A percentile compares a stretch with the other conserved stretches of the same genome.
These are phyloP conservation scores for Ips nitidus DNA, from an alignment of 1,140 invertebrate genomes.

Conservation along the genomic window DNA sequence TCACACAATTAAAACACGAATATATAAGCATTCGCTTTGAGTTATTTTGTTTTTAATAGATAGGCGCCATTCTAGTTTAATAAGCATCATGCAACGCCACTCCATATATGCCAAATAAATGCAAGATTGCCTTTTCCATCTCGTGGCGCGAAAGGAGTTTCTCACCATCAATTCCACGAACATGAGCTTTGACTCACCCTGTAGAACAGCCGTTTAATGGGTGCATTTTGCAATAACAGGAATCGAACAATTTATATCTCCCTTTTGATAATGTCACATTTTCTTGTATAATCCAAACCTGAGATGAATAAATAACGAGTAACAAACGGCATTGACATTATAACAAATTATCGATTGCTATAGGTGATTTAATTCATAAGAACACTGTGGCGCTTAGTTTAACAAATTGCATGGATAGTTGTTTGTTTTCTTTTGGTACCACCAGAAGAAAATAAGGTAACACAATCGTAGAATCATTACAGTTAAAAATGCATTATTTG, in stretches of 20 bases:
- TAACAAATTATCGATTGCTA: conserved; percentile 38
- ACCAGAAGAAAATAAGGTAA: background rate
- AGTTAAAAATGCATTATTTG: background rate
- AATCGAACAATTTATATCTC: conserved; percentile 31
- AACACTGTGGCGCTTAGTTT: conserved; percentile 7
- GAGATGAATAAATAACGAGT: conserved; percentile 30
- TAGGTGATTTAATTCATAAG: conserved; percentile 37
- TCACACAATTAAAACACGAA: conserved; percentile 14
- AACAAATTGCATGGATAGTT: conserved; percentile 25
- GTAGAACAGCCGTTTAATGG: conserved; percentile 15
- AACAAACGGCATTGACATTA: conserved; percentile 36
- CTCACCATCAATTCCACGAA: conserved; percentile 13
- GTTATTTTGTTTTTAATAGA: conserved; percentile 2
- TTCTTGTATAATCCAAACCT: conserved; percentile 32
- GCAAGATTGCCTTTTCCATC: conserved; percentile 1
- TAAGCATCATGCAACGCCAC: background rate
- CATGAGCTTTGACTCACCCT: conserved; percentile 17
- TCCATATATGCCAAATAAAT: conserved; percentile 18
- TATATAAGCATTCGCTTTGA: background rate
- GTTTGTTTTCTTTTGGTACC: background rate
- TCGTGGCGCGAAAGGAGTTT: background rate
- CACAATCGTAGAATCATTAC: background rate
- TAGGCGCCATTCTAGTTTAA: conserved; percentile 14
- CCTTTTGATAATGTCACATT: conserved; percentile 33
- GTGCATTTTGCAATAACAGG: conserved; percentile 27